Conservation (phyloP, 2,888 invertebrate genomes). For the Caenorhabditis sinica region DNA sequence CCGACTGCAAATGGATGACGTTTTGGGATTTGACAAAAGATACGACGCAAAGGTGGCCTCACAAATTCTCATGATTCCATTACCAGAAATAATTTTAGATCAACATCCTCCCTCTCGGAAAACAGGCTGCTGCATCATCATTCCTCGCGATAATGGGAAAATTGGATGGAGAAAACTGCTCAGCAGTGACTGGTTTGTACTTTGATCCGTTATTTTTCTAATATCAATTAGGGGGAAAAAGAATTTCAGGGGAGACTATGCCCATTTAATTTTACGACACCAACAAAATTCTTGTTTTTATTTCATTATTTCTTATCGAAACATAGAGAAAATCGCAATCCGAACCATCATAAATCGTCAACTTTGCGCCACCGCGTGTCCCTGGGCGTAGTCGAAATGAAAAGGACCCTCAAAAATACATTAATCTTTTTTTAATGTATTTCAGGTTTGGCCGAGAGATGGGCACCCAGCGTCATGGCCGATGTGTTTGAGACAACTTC, state of each 20-base stretch:
- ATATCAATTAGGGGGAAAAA: background rate
- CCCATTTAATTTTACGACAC: constrained; percentile 17
- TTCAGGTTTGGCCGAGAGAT: constrained; percentile 59
- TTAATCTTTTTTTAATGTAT: constrained; percentile 23
- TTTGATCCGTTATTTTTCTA: background rate
- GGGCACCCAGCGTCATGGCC: constrained; percentile 59
- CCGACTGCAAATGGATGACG: constrained; percentile 50
- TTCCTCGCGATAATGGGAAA: constrained; percentile 51
- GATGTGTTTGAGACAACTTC: constrained; percentile 48
- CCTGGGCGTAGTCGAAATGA: background rate
- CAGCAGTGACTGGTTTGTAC: constrained; percentile 41
- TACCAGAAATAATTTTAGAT: constrained; percentile 35
- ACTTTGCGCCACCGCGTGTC: background rate
- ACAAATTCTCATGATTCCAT: background rate
- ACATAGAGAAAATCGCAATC: constrained; percentile 9
- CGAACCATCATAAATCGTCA: constrained; percentile 33
- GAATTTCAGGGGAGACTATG: background rate
- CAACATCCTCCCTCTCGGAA: constrained; percentile 52
- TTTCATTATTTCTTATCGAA: too few species aligned
- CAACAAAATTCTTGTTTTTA: background rate
- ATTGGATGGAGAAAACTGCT: constrained; percentile 38
- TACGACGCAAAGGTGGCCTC: constrained; percentile 45
- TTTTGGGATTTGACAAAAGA: constrained; percentile 44
- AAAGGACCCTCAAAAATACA: background rate
- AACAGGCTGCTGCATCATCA: constrained; percentile 47